Base-by-base conservation (phyloP, 2,797 vertebrate species). In the Peromyscus nudipes region DNA sequence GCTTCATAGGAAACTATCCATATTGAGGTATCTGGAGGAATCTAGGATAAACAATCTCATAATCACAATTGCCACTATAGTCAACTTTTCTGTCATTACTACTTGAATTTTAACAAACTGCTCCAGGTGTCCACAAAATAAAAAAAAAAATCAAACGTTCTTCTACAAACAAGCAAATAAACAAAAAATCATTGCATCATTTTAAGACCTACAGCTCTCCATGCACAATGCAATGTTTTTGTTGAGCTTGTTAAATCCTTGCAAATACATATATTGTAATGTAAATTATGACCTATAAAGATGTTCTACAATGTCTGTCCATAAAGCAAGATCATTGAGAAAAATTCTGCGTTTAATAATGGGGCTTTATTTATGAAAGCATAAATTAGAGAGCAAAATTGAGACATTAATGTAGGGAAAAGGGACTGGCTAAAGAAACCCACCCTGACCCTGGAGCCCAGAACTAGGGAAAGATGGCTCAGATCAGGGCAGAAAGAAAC, bases 281-380 rank as follows among this genome's bases (percentile, higher is more conserved):
- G 62, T 83, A 97, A 97, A 97, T 95, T 76, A 80, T 80, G 57
- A 87, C 88, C 86, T 49, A 95, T 69, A 96, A 96, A 95, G 65
- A 95, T 23, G 62, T 13, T 57, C 13, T 79, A 73, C 57, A 87
- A 94, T 92, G 84, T 84, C 88, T 87, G 4, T 81, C 90, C 92
- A 92, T 89, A 93, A 95, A 95, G 60, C 71, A 92, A 94, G 10
- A 43, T 96, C 81, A 85, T 55, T 95, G 76, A 92, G 23, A 89
- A 94, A 96, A 86, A 16, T 64, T 91, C 62, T 95, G 17, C 29
- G 49, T 37, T 49, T 65, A 79, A 94, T 37, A 93, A 91, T 94
- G 14, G 57, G 89, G 64, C 31, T 96, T 96, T 87, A 88, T 90
- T 96, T 91, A 52, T 90, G 62, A 95, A 96, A 88, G 76, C n/a